Evolutionary conservation across 2,113 vertebrate species (phyloP).

Genomic region (Paralichthys olivaceus): DNA sequence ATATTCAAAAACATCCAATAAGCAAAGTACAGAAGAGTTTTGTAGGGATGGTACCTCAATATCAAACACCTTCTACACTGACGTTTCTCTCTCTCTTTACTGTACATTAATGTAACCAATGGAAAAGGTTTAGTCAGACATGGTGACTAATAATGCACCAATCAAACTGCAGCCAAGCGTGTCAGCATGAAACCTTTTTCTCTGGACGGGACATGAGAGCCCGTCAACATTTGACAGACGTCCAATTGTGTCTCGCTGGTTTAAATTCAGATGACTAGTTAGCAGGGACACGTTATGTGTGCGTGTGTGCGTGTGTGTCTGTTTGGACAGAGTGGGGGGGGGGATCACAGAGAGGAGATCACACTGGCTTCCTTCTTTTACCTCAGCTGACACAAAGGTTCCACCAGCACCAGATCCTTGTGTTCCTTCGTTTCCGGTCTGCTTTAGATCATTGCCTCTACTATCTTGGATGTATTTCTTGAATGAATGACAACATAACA

Average conservation of each 20-base stretch:
- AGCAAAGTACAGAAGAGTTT: no score
- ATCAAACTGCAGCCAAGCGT: conserved; percentile 2
- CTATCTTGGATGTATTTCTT: not conserved
- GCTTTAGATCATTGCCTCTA: not conserved
- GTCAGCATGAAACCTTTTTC: not conserved
- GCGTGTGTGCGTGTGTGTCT: conserved; percentile 17
- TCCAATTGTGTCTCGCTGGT: not conserved
- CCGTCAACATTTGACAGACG: conserved; percentile 65
- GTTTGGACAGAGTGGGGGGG: conserved; percentile 46
- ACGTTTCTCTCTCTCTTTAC: not conserved
- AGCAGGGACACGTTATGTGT: not conserved
- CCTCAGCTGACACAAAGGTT: conserved; percentile 6
- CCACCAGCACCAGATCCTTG: not conserved
- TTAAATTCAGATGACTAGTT: not conserved
- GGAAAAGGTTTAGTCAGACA: not conserved
- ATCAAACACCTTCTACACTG: not conserved
- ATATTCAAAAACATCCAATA: no score
- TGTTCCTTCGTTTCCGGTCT: not conserved
- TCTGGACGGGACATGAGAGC: not conserved
- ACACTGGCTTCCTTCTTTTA: conserved; percentile 67
- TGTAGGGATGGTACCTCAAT: no score
- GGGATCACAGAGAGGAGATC: conserved; percentile 83
- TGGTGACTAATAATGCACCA: not conserved
- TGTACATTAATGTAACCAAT: not conserved
- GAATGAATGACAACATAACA: not conserved